Evolutionary conservation across 2,888 invertebrate species (phyloP), one percentile per base, ranked within the genome.

Genomic region (Myopa tessellatipennis): DNA sequence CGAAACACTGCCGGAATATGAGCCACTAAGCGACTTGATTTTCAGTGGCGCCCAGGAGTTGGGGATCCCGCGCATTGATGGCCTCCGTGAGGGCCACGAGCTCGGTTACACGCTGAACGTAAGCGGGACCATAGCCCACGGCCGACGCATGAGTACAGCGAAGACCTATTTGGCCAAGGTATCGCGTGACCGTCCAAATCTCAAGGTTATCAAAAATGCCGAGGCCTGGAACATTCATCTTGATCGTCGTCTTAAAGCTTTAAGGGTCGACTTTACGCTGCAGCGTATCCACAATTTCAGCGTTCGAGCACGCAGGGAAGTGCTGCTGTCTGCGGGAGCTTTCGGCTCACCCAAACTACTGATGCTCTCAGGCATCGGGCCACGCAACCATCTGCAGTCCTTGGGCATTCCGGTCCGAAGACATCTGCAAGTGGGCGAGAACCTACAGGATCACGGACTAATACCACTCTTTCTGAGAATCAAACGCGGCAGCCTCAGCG

Each of bases 391-490:
- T 18, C 76, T 87, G 4, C 38, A 75, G 12, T 34, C 72, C 0
- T 38, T 83, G 0, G 79, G 81, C 4, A 84, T 87, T 74, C 80
- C 82, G 7, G 65, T 82, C 1, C 16, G 83, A 0, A 79, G 76
- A 12, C 82, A 86, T 61, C 74, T 88, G 52, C 79, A 80, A 63
- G 95, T 95, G 0, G 95, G 95, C 0, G 90, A 93, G 80, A 94
- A 95, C 85, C 90, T 96, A 0, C 95, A 95, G 86, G 96, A 96
- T 85, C 96, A 96, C 85, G 92, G 94, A 70, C 93, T 92, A 14
- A 90, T 93, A 77, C 83, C 85, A 4, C 78, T 84, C 5, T 77
- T 80, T 26, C 76, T 86, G 38, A 81, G 81, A 78, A 90, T 92
- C 83, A 91, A 91, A 8, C 76, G 81, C 12, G 78, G 82, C 4